Evolutionary conservation across 2,113 vertebrate genomes (phyloP).

Genomic region (Xiphias gladius): DNA sequence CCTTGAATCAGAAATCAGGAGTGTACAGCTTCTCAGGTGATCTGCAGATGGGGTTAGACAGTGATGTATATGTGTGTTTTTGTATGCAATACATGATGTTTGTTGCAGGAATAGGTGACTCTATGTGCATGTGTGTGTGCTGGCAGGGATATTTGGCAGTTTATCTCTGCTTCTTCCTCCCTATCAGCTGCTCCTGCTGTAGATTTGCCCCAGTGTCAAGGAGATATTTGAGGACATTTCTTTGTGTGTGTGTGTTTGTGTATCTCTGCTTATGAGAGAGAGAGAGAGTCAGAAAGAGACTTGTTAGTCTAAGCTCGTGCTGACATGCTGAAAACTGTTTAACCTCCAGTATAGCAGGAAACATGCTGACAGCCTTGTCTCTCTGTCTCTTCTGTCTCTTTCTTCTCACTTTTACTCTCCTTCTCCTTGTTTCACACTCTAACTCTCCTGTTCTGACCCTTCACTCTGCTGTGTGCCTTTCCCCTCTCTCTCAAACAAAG

Average conservation of each 20-base stretch:
- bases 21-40: constrained; percentile 9
- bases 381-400: background rate
- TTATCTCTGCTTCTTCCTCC: constrained; percentile 33
- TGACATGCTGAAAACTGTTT: constrained; percentile 64
- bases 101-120: constrained; percentile 14
- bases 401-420: background rate
- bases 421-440: background rate
- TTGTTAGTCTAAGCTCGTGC: constrained; percentile 60
- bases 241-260: constrained; percentile 25
- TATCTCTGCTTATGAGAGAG: background rate
- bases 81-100: background rate
- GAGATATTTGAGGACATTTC: constrained; percentile 46
- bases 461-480: background rate
- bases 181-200: constrained; percentile 57
- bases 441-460: background rate
- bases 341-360: constrained; percentile 66
- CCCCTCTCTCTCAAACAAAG: background rate
- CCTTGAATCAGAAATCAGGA: background rate
- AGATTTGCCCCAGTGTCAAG: constrained; percentile 57
- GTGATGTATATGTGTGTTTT: constrained; percentile 45
- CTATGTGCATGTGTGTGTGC: background rate
- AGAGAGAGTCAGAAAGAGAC: background rate
- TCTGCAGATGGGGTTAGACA: constrained; percentile 9
- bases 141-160: constrained; percentile 9
- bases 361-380: constrained; percentile 74